Base-by-base conservation (phyloP, 2,888 invertebrate species). In the Rhagophthalmus giganteus region DNA sequence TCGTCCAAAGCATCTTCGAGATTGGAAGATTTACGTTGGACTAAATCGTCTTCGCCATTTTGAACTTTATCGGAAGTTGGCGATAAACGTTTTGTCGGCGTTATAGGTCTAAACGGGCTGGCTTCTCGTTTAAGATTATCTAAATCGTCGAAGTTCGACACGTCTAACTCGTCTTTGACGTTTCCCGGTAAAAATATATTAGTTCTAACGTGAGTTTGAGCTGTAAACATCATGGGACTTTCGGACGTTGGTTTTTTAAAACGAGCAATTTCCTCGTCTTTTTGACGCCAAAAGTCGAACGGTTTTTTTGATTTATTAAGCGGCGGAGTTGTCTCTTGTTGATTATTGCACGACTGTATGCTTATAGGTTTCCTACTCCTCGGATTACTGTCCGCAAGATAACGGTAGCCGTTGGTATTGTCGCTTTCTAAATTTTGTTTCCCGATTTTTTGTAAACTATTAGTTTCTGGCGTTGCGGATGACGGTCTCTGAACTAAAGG, bases 1-100 rank as follows among this genome's bases (percentile, higher is more conserved):
- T 94, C 94, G 64, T 87, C 87, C 13, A 94, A 79, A 40, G 94
- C 94, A 67, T 94, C 92, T 68, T 92, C 92, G 26, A 92, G 78
- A 72, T 91, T 91, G 9, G 85, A 84, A 1, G 88, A 88, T 71
- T 87, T 88, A 60, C 83, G 42, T 8, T 42, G 12, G 11, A 11
- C 15, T 13, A 11, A 20, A 14, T 37, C 37, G 10, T 14, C 15
- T 8, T 13, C 27, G n/a, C n/a, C n/a, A n/a, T n/a, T n/a, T n/a
- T n/a, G n/a, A 7, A 26, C 28, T n/a, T 14, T 26, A 3, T 27
- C 3, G 24, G 4, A 13, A 2, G 6, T 10, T 5, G 32, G 30
- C n/a, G 37, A 31, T 2, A 32, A 27, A 6, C 15, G 14, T 13
- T 28, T 24, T 8, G 25, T n/a, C 9, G 54, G 47, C 5, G 52